Evolutionary conservation across 2,888 invertebrate species (phyloP), one percentile per base, ranked within the genome.

Genomic region (Nomada fucata): DNA sequence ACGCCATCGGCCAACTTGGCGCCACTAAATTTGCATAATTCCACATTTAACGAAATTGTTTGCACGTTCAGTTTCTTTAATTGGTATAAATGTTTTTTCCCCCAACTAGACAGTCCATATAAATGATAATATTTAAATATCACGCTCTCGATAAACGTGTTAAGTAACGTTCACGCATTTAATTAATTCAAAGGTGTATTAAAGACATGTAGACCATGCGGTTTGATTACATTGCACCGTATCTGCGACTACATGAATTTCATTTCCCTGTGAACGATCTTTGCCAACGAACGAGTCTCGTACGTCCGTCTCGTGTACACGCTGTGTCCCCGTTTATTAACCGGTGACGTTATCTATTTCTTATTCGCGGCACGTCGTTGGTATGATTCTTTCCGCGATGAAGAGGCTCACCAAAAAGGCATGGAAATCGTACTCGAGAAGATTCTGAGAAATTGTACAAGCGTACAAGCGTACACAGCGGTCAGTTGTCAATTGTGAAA

Each of bases 11-110:
- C 74, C 81, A 75, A 73, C 71, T 60, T 82, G 84, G 74, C 84
- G 78, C 64, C 70, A 63, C 79, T 83, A 71, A 69, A 82, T 79
- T 77, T 82, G 82, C 90, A 84, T 86, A 86, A 82, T 86, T 85
- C 89, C 82, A 71, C 77, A 65, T 64, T 74, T 42, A 61, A 47
- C 29, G 65, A 70, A 23, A 60, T 74, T 81, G 59, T 50, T 67
- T 44, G 64, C 15, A 50, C 36, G n/a, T 1, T 29, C 11, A 13
- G 52, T 44, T 2, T 63, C 18, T 11, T 11, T 50, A 53, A 60
- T 60, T 59, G 23, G 11, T 15, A 47, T 15, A 47, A 47, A 47
- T 47, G 2, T 47, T 59, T 5, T 50, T 18, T 26, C 23, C 29
- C 7, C 47, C 15, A 47, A 47, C 2, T 11, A 47, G 4, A 2